Evolutionary conservation across 2,113 vertebrate species (phyloP), one percentile per base, ranked within the genome.

Genomic region (Xyrauchen texanus): DNA sequence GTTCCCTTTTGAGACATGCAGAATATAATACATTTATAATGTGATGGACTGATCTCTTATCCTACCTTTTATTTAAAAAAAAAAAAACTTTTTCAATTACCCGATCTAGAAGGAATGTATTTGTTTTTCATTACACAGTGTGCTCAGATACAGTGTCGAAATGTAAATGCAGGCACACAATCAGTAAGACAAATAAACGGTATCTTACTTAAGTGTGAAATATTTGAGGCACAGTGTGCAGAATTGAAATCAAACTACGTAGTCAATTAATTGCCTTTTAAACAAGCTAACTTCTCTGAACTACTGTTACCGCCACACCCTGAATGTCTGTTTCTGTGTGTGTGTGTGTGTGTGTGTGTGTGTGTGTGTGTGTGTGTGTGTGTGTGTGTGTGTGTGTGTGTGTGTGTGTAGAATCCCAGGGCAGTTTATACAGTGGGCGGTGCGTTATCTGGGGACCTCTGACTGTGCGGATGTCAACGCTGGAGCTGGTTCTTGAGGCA

Each of bases 351-450:
- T 34, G 21, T 34, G 21, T 34, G 21, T 34, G 21, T 34, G 21
- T 34, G 21, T 34, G 21, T 34, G 21, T 34, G 21, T 34, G 21
- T 34, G 21, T 34, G 21, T 34, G 21, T 34, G 21, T 34, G 21
- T 34, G 21, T 34, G 21, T 34, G 21, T 34, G 21, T 34, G 21
- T 34, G 21, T 34, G 21, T 34, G 15, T 21, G 47, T 76, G 8
- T 70, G 21, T 71, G 2, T 83, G 9, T 42, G 11, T 67, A 77
- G 83, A 44, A 73, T 84, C 66, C 79, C 83, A 71, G 79, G 74
- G 66, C 70, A 60, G 60, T 61, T 84, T 8, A n/a, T 84, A 63
- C 83, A 79, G 34, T 84, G 79, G 79, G 83, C 83, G 53, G 79
- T 67, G 76, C 4, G 46, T 10, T 81, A 81, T 74, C 79, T 84